These are phyloP conservation scores for Epicampocera succincta DNA, from an alignment of 2,888 invertebrate genomes.

Conservation along the genomic window DNA sequence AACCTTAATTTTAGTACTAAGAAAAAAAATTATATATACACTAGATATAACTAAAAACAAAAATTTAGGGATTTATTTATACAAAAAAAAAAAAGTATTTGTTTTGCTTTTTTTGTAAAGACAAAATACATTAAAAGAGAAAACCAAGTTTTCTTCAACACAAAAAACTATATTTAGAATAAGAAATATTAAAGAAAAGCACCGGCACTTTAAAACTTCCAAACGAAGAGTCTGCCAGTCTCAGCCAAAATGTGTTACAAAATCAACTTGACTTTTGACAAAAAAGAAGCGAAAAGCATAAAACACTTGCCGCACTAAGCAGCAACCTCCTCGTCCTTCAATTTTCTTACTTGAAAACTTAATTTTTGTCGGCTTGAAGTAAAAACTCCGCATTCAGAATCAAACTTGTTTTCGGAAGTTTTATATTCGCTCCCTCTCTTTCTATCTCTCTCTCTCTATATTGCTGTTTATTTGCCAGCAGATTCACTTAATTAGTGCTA, in stretches of 20 bases:
- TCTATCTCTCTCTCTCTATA: no score
- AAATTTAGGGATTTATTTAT: constrained; percentile 61
- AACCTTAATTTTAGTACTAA: constrained; percentile 14
- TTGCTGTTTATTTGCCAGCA: constrained; percentile 11
- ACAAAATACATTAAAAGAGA: constrained; percentile 23
- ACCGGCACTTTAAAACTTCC: constrained; percentile 63
- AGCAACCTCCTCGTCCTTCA: no score
- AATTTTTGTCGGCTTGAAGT: no score
- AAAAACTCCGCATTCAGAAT: no score
- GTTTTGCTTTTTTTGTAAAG: constrained; percentile 37
- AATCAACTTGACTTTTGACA: no score
- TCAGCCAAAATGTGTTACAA: no score
- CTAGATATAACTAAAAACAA: no score
- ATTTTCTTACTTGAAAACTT: no score
- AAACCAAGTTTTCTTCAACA: constrained; percentile 65
- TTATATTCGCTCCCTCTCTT: no score
- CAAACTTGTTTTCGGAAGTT: no score
- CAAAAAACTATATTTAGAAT: constrained; percentile 7
- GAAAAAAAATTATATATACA: not conserved
- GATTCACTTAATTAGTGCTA: not conserved
- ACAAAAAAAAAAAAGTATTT: not conserved
- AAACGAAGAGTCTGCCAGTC: constrained; percentile 44
- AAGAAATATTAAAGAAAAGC: constrained; percentile 31
- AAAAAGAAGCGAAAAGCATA: no score
- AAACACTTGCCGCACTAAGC: no score